phyloP scores from a whole-genome alignment of 1,140 invertebrate genomes.

The Diuraphis noxia region DNA sequence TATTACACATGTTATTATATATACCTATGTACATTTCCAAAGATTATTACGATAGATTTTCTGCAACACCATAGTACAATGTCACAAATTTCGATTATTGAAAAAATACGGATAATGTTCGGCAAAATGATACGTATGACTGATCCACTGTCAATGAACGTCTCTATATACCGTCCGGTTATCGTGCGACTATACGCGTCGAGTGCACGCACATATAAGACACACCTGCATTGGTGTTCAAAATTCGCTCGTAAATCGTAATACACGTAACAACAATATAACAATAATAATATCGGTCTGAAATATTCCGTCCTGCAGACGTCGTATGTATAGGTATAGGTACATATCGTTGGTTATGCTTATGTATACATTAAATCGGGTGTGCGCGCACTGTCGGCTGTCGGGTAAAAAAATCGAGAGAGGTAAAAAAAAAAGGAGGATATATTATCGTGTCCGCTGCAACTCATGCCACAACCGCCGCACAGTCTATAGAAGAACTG shows the following conservation, averaged over 20 bases:
- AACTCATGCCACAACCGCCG: not conserved
- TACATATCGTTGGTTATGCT: not conserved
- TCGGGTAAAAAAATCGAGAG: not conserved
- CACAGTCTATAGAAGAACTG: not conserved
- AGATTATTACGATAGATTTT: not conserved
- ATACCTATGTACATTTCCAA: not conserved
- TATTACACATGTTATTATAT: not conserved
- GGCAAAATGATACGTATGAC: not conserved
- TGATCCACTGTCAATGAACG: too few species aligned
- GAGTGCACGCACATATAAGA: not conserved
- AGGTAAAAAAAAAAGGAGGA: not conserved
- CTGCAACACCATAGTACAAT: not conserved
- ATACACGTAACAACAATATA: not conserved
- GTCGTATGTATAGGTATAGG: not conserved
- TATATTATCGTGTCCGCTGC: not conserved
- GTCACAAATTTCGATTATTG: not conserved
- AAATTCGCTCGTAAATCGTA: not conserved
- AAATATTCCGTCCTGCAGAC: not conserved
- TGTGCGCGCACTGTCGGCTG: not conserved
- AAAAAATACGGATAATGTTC: not conserved
- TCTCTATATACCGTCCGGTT: too few species aligned
- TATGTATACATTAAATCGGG: not conserved
- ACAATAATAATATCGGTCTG: not conserved
- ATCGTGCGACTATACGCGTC: not conserved
- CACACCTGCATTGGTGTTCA: not conserved